Evolutionary conservation across 2,113 vertebrate species (phyloP), one percentile per base, ranked within the genome.

Genomic region (Gadus macrocephalus): DNA sequence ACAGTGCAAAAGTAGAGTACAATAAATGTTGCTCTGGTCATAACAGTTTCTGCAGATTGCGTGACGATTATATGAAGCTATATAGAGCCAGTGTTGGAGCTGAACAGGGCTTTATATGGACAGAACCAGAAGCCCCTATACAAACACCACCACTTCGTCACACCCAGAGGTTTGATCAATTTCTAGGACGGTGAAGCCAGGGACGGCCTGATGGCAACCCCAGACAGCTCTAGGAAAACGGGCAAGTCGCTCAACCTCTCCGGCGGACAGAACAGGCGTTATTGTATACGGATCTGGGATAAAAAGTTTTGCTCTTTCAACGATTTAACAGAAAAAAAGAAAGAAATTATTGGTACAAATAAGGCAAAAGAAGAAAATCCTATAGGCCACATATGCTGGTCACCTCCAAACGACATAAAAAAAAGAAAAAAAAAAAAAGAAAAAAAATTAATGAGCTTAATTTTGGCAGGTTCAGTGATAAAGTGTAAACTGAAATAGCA

Each of bases 391-490:
- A n/a, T 67, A 15, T 27, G 19, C 31, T 49, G 17, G 64, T 65
- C 38, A 65, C 64, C 64, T 65, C 17, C 64, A 65, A 65, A 64
- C 28, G 31, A 65, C 38, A 59, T 22, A 28, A 63, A 27, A 53
- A 5, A 16, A 59, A 73, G 35, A 68, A 1, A 11, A 71, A 64
- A 62, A 55, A 35, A 71, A 14, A 62, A 73, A 59, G 61, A 22
- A 71, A 59, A 61, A 11, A 22, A 25, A 25, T 68, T 27, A 25
- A 70, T 35, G 70, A 88, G 83, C 85, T 84, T 88, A 69, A 62
- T 86, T 83, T 86, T 91, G 90, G 90, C 87, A 89, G 81, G 85
- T 89, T 89, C 82, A 83, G 83, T 87, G 81, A 84, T 69, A 70
- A 68, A 75, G 83, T 76, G 79, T 86, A 86, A 89, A 89, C 84